A percentile compares a stretch with the other conserved stretches of the same genome.
These are phyloP conservation scores for Agapornis canus DNA, from an alignment of 2,797 vertebrate species.

Conservation along the genomic window DNA sequence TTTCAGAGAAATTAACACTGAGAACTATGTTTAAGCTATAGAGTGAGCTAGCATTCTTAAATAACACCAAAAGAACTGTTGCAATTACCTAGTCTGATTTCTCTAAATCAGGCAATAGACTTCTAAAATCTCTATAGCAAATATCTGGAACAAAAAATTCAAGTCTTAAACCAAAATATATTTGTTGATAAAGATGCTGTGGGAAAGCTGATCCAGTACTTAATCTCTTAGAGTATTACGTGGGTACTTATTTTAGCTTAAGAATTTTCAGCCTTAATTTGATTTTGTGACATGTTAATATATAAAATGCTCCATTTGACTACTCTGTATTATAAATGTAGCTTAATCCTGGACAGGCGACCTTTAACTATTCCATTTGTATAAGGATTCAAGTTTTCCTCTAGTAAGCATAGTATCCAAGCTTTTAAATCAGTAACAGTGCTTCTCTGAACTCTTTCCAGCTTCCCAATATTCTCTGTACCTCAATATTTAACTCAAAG, in stretches of 20 bases:
- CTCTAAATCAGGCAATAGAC: not conserved
- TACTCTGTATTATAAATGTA: not conserved
- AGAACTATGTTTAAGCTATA: not conserved
- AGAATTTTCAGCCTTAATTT: not conserved
- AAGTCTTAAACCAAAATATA: not conserved
- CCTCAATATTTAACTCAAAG: not conserved
- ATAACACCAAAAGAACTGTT: not conserved
- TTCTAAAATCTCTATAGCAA: not conserved
- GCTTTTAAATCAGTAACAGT: not conserved
- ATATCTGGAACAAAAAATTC: not conserved
- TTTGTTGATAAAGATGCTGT: not conserved
- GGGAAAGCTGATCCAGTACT: not conserved
- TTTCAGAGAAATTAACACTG: not conserved
- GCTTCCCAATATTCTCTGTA: not conserved
- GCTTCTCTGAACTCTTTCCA: not conserved
- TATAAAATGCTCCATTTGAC: rapidly evolving
- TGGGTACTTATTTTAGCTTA: not conserved
- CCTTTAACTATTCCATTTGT: not conserved
- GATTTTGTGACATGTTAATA: not conserved
- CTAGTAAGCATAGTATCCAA: not conserved
- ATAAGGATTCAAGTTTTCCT: not conserved
- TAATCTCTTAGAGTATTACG: not conserved
- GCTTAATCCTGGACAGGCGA: not conserved
- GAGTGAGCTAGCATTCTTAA: not conserved
- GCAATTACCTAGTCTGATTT: not conserved